Base-by-base conservation (phyloP, 1,140 invertebrate species). In the Tigriopus japonicus region DNA sequence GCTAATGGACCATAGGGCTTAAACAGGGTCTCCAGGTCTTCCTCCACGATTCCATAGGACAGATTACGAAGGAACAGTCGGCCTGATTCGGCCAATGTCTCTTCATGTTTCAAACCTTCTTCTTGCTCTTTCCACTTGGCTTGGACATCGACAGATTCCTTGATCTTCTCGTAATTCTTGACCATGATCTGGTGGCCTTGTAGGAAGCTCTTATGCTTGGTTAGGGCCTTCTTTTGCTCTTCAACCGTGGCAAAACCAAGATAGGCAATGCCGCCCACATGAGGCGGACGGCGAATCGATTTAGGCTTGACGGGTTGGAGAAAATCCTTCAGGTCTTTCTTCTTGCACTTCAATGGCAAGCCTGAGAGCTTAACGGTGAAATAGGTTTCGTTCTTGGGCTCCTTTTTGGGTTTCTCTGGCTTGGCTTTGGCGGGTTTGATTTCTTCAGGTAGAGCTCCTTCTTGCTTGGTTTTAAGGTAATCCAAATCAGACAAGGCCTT, bases 31-130 rank as follows among this genome's bases (percentile, higher is more conserved):
- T 83, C 81, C 13, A 98, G 68, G 67, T 96, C 87, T 63, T 87
- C 82, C 74, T 97, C 91, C 0, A 81, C 92, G 5, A 82, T 80
- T 1, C 82, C 80, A 70, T 95, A 98, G 0, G 88, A 72, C 15
- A 99, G 74, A 77, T 99, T 99, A 64, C 96, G 76, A 12, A 97
- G 76, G 78, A 93, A 99, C 64, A 99, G 85, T 64, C 85, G 79
- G 1, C 95, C 95, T 66, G 91, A 90, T 71, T 91, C 87, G 1
- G 80, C 85, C 60, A 93, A 84, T 62, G 76, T 78, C 71, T 92
- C 88, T 41, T 64, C 66, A 66, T 81, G 78, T 67, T 81, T 79
- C 7, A 85, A 66, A 21, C 74, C 71, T 42, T 84, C 78, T 68
- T 81, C 76, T 72, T 85, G 85, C 65, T 77, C 77, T 66, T 79